Conservation (phyloP, 2,113 vertebrate species). For the Bolborhynchus lineola region DNA sequence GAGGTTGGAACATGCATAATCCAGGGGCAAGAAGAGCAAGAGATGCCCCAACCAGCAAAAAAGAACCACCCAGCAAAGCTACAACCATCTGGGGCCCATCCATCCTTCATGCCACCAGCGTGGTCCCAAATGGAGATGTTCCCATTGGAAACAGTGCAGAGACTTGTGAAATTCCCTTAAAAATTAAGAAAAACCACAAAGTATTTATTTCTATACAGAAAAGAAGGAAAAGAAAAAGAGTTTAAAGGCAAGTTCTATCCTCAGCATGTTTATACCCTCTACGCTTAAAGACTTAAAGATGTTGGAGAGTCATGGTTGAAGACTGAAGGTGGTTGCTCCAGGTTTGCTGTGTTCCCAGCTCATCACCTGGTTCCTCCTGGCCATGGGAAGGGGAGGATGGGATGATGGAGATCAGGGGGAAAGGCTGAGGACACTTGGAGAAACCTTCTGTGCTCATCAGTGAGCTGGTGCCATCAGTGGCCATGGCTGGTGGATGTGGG, state of each 20-base stretch:
- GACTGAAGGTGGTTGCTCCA: background rate
- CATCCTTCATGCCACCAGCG: rapidly evolving
- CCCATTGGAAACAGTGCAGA: background rate
- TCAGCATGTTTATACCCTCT: slow-evolving; percentile 63
- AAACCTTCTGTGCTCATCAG: background rate
- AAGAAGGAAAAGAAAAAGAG: background rate
- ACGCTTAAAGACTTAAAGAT: background rate
- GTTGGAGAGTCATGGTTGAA: background rate
- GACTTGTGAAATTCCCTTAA: background rate
- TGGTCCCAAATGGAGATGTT: background rate
- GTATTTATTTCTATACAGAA: slow-evolving; percentile 67
- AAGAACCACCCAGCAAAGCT: background rate
- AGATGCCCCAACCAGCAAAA: slow-evolving; percentile 51
- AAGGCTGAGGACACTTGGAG: background rate
- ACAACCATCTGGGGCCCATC: background rate
- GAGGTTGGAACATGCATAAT: background rate
- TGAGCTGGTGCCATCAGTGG: background rate
- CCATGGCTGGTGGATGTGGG: background rate
- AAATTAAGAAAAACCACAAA: background rate
- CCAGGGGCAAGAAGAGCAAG: background rate
- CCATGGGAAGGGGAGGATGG: rapidly evolving
- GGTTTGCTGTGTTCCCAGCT: background rate
- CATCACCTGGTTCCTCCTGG: background rate
- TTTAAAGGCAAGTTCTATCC: slow-evolving; percentile 65
- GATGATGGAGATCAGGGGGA: background rate